These are phyloP conservation scores for Pelochelys cantorii DNA, from an alignment of 2,797 vertebrate species.

Conservation along the genomic window DNA sequence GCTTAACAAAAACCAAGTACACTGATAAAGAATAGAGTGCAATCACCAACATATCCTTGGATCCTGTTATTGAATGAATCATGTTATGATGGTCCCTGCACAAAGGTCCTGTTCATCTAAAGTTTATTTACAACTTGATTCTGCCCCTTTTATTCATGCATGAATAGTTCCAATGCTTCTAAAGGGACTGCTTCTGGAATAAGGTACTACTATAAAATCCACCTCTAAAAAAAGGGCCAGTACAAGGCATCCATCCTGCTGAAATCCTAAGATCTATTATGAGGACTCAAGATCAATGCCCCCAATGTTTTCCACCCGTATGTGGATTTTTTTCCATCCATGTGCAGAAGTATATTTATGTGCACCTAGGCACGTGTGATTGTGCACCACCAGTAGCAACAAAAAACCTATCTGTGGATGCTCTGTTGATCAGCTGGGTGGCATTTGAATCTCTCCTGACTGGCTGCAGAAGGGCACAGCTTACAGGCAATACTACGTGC, in stretches of 20 bases:
- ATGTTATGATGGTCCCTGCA: background rate
- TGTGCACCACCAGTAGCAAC: too few species aligned
- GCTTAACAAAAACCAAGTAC: fast-evolving
- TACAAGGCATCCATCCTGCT: background rate
- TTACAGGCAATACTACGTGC: background rate
- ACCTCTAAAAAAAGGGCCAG: background rate
- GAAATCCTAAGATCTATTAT: background rate
- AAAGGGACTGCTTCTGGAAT: background rate
- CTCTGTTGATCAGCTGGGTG: too few species aligned
- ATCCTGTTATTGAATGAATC: background rate
- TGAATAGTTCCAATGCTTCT: background rate
- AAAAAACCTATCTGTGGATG: too few species aligned
- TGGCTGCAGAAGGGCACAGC: too few species aligned
- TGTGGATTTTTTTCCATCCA: too few species aligned
- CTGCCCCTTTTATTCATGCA: background rate
- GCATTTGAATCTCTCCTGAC: too few species aligned
- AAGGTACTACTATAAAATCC: background rate
- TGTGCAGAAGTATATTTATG: too few species aligned
- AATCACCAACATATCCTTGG: background rate
- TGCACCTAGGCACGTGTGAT: too few species aligned
- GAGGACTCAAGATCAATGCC: background rate
- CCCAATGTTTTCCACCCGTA: too few species aligned
- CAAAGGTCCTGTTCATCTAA: background rate
- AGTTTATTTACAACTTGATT: background rate
- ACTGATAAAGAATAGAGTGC: background rate